phyloP scores from a whole-genome alignment of 2,797 vertebrate genomes.

The Orestias chungarensis region DNA sequence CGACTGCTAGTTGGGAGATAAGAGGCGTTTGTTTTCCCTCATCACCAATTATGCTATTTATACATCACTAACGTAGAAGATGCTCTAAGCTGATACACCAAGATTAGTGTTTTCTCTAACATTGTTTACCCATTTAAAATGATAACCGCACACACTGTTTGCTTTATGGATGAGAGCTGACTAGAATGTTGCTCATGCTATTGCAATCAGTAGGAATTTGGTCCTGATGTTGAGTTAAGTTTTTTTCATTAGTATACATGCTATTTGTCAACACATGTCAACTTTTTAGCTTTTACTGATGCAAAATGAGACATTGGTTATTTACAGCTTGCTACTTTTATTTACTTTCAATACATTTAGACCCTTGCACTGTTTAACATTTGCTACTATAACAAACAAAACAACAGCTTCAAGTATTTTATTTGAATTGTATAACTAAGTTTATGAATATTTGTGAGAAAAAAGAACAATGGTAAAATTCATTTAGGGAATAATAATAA shows the following conservation, averaged over 20 bases:
- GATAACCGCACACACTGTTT: conserved; percentile 64
- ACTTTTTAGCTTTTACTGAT: not conserved
- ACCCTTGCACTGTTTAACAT: no score
- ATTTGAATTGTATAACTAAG: no score
- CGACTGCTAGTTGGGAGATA: conserved; percentile 67
- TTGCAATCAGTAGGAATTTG: not conserved
- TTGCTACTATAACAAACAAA: not conserved
- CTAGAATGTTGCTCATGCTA: conserved; percentile 2
- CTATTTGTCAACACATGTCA: not conserved
- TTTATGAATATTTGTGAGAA: no score
- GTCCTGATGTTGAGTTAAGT: no score
- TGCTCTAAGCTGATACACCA: conserved; percentile 63
- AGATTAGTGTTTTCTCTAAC: conserved; percentile 75
- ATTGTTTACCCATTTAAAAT: conserved; percentile 72
- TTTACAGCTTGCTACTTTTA: no score
- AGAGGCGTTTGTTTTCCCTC: conserved; percentile 74
- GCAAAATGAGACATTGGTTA: not conserved
- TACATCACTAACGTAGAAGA: conserved; percentile 58
- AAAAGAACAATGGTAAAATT: no score
- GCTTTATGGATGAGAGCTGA: conserved; percentile 51
- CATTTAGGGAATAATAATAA: no score
- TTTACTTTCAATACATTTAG: no score
- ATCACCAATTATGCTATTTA: conserved; percentile 78
- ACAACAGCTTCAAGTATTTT: not conserved
- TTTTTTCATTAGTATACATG: not conserved